Evolutionary conservation across 2,888 invertebrate species (phyloP).

Genomic region (Limnephilus rhombicus): DNA sequence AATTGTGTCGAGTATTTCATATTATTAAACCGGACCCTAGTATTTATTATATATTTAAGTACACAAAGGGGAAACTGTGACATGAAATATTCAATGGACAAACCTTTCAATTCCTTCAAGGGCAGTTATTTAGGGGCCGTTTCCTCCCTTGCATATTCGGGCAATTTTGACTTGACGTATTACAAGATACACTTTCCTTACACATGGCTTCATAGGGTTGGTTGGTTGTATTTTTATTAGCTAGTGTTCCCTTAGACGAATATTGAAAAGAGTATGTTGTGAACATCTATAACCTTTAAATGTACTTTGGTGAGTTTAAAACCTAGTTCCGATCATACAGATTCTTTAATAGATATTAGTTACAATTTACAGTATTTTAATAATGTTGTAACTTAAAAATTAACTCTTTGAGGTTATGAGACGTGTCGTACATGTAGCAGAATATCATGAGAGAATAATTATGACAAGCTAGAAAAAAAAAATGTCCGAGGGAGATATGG

Average conservation of each 20-base stretch:
- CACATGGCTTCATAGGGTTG: not conserved
- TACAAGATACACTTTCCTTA: not conserved
- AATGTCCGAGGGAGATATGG: too few relatives aligned
- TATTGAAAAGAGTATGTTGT: not conserved
- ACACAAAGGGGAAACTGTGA: not conserved
- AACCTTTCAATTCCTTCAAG: not conserved
- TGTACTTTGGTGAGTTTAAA: too few relatives aligned
- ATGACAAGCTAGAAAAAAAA: too few relatives aligned
- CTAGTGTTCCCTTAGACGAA: not conserved
- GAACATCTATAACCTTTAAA: not conserved
- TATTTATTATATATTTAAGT: not conserved
- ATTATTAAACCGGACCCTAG: not conserved
- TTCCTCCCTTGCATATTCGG: not conserved
- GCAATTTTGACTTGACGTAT: not conserved
- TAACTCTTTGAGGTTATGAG: too few relatives aligned
- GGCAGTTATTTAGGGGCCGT: not conserved
- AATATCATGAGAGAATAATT: too few relatives aligned
- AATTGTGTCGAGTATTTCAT: not conserved
- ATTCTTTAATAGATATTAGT: too few relatives aligned
- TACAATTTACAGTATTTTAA: too few relatives aligned
- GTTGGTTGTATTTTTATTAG: not conserved
- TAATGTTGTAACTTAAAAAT: too few relatives aligned
- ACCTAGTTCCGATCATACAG: too few relatives aligned
- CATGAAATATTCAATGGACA: constrained; percentile 22
- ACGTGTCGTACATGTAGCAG: too few relatives aligned